Evolutionary conservation across 2,888 invertebrate species (phyloP), one percentile per base, ranked within the genome.

Genomic region (Nephrotoma appendiculata): DNA sequence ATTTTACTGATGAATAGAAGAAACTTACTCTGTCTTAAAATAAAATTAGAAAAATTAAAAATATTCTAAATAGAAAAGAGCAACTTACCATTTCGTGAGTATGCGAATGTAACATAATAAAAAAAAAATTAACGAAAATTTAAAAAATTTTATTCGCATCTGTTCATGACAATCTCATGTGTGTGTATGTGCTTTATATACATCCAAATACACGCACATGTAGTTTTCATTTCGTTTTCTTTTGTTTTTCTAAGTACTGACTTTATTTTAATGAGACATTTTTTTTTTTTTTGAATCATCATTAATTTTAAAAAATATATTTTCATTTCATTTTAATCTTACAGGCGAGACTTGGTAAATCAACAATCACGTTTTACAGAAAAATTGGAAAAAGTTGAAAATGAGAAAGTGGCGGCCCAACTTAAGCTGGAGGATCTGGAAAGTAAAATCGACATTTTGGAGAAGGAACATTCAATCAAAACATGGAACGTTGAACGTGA

Each of bases 401-500:
- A 89, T 87, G 90, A 90, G 89, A 90, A 90, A 84, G 89, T 89
- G 42, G 89, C 88, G 88, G 89, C 91, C 86, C 90, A 91, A 88
- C 88, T 89, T 45, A 91, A 91, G 89, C 89, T 90, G 44, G 87
- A 88, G 71, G 90, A 91, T 41, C 89, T 92, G 89, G 91, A 91
- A 88, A 48, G 88, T 11, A 91, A 90, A 89, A 90, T 92, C 87
- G 90, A 90, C 87, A 89, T 89, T 87, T 88, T 92, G 87, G 92
- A 92, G 88, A 90, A 90, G 87, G 91, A 92, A 87, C 87, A 92
- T 83, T 90, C 91, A 2, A 87, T 89, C 3, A 92, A 92, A 88
- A 90, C 91, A 88, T 91, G 92, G 91, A 90, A 91, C 88, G 91
- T 92, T 86, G 92, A 92, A 87, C 90, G 92, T 92, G 89, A 90